phyloP scores from a whole-genome alignment of 2,113 vertebrate species.

The Herpetotheres cachinnans region DNA sequence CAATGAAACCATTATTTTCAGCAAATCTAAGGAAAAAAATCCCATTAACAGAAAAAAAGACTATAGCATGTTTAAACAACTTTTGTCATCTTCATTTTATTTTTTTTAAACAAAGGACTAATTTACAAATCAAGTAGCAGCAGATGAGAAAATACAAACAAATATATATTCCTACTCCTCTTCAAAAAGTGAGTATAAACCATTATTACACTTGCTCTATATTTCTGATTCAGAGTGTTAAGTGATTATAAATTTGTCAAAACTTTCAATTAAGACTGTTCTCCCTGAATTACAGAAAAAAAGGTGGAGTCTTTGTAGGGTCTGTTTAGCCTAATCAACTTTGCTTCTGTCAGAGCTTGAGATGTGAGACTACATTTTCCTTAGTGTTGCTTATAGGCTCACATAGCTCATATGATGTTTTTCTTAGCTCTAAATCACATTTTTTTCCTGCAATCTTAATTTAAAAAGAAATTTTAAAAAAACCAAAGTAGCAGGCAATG shows the following conservation, averaged over 20 bases:
- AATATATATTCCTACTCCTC: background rate
- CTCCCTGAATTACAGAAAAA: background rate
- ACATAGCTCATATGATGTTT: background rate
- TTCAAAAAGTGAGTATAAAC: background rate
- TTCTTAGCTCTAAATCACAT: background rate
- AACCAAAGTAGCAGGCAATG: background rate
- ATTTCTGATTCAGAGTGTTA: background rate
- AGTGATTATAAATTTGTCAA: background rate
- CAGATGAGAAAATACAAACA: background rate
- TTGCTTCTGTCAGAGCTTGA: background rate
- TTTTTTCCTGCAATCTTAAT: background rate
- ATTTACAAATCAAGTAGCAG: background rate
- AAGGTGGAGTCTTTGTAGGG: background rate
- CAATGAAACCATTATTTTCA: background rate
- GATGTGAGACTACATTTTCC: background rate
- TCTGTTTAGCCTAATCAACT: background rate
- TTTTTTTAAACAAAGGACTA: background rate
- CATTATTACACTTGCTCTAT: background rate
- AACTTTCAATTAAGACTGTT: background rate
- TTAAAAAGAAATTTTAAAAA: background rate
- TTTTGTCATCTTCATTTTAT: background rate
- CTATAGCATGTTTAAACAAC: background rate
- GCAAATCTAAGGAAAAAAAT: background rate
- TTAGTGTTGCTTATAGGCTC: background rate
- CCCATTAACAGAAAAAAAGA: background rate